Evolutionary conservation across 1,140 invertebrate species (phyloP).

Genomic region (Zaprionus lachaisei): DNA sequence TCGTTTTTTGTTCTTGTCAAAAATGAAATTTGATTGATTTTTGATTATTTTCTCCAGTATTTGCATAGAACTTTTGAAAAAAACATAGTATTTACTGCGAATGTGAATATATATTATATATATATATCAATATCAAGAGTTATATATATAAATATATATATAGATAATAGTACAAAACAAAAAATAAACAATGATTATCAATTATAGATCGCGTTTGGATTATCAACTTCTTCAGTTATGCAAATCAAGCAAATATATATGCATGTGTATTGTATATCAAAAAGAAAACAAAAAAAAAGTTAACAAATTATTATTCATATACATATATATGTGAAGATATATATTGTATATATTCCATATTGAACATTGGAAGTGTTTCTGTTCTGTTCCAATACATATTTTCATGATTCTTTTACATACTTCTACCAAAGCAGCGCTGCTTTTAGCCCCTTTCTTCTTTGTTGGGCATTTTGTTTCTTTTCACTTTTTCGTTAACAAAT

Average conservation of each 20-base stretch:
- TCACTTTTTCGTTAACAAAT: slow-evolving; percentile 33
- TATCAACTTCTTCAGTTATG: slow-evolving; percentile 19
- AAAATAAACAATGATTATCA: slow-evolving; percentile 17
- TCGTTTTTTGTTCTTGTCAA: slow-evolving; percentile 17
- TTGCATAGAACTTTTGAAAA: slow-evolving; percentile 76
- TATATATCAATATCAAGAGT: slow-evolving; percentile 13
- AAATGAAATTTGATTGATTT: slow-evolving; percentile 39
- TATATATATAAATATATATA: slow-evolving; percentile 42
- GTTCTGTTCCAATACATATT: slow-evolving; percentile 50
- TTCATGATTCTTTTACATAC: slow-evolving; percentile 64
- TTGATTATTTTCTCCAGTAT: slow-evolving; percentile 56
- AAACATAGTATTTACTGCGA: slow-evolving; percentile 44
- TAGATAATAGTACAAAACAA: slow-evolving; percentile 15
- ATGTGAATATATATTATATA: slow-evolving; percentile 34
- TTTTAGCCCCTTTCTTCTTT: slow-evolving; percentile 24
- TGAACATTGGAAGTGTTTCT: slow-evolving; percentile 32
- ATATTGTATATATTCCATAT: slow-evolving; percentile 32
- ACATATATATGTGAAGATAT: slow-evolving; percentile 9
- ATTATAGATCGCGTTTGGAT: slow-evolving; percentile 15
- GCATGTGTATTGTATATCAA: slow-evolving; percentile 4
- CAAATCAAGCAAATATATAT: slow-evolving; percentile 21
- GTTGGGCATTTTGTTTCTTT: background rate
- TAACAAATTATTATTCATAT: slow-evolving; percentile 20
- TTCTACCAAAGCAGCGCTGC: slow-evolving; percentile 80
- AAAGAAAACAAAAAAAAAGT: slow-evolving; percentile 15